These are phyloP conservation scores for Drosophila pallidifrons DNA, from an alignment of 1,140 invertebrate species.

Conservation along the genomic window DNA sequence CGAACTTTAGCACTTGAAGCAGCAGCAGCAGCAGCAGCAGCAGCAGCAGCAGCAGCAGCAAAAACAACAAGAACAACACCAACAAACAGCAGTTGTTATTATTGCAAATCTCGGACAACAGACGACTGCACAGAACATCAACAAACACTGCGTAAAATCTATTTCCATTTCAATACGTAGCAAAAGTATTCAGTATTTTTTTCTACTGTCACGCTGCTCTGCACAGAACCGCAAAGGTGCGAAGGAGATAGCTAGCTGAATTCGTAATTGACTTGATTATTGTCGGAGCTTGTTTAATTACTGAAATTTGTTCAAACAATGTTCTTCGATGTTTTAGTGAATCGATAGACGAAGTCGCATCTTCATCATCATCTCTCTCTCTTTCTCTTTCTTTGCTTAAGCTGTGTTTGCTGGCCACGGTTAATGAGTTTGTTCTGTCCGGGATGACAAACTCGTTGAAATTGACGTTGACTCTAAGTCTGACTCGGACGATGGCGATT, in stretches of 20 bases:
- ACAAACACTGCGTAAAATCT: conserved; percentile 39
- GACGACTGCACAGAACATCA: conserved; percentile 29
- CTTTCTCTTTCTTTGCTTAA: neutral
- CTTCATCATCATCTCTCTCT: neutral
- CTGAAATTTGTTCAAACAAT: neutral
- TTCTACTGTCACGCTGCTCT: conserved; percentile 79
- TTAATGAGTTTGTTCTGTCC: conserved; percentile 37
- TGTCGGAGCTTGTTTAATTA: neutral
- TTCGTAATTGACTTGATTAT: conserved; percentile 26
- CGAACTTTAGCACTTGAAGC: conserved; percentile 72
- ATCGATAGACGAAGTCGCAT: neutral
- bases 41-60: neutral
- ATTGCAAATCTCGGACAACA: conserved; percentile 50
- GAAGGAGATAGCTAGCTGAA: conserved; percentile 8
- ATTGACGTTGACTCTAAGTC: no score
- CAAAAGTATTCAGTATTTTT: conserved; percentile 45
- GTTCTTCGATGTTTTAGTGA: neutral
- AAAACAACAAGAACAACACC: conserved; percentile 18
- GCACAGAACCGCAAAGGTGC: conserved; percentile 35
- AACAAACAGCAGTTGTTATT: conserved; percentile 55
- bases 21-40: neutral
- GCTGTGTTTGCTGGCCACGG: neutral
- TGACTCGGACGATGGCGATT: conserved; percentile 17
- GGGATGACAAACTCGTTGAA: conserved; percentile 16
- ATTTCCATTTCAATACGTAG: conserved; percentile 77